Conservation (phyloP, 1,140 invertebrate species). For the Drosophila sp. region DNA sequence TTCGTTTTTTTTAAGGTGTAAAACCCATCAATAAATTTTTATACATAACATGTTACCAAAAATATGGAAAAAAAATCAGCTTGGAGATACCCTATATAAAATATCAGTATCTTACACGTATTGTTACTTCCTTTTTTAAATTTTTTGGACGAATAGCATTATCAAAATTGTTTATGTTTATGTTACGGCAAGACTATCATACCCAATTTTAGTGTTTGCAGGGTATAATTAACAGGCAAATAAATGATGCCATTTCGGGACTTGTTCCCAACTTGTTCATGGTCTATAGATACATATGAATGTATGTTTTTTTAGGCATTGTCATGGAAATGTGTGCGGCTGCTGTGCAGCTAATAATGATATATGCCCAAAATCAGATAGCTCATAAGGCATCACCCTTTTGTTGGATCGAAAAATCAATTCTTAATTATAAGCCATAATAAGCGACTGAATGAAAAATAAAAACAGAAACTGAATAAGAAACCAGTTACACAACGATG, state of each 20-base stretch:
- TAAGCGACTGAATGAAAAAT: slow-evolving; percentile 2
- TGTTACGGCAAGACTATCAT: too few species aligned
- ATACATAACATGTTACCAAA: slow-evolving; percentile 17
- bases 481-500: slow-evolving; percentile 73
- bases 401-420: slow-evolving; percentile 40
- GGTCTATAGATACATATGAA: slow-evolving; percentile 64
- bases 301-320: slow-evolving; percentile 58
- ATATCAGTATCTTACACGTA: too few species aligned
- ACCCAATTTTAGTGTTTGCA: background rate
- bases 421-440: slow-evolving; percentile 75
- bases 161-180: too few species aligned
- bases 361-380: slow-evolving; percentile 71
- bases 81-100: slow-evolving; percentile 3
- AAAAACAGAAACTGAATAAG: slow-evolving; percentile 5
- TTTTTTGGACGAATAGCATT: too few species aligned
- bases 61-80: background rate
- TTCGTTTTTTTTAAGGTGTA: slow-evolving; percentile 52
- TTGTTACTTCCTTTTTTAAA: too few species aligned
- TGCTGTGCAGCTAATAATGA: slow-evolving; percentile 63
- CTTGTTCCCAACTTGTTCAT: slow-evolving; percentile 61
- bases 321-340: slow-evolving; percentile 64
- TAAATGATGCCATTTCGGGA: slow-evolving; percentile 62
- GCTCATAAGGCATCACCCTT: slow-evolving; percentile 55
- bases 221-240: slow-evolving; percentile 11
- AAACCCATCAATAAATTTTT: slow-evolving; percentile 67